These are phyloP conservation scores for Drosophila navojoa DNA, from an alignment of 1,140 invertebrate genomes.

Conservation along the genomic window DNA sequence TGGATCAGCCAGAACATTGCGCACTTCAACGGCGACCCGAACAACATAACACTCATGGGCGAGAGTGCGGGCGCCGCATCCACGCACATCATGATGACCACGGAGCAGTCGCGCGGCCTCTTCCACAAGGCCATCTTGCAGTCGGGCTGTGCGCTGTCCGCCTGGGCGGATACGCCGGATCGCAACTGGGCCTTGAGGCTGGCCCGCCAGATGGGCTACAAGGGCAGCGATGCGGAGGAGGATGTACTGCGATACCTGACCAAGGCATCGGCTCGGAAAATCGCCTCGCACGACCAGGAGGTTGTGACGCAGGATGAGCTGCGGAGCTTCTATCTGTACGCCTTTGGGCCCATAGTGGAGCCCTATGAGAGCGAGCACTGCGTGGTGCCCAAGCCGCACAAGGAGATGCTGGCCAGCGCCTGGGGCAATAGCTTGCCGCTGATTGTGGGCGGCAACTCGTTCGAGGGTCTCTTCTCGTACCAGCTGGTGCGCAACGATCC, in stretches of 20 bases:
- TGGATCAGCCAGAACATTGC: slow-evolving; percentile 88
- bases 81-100: slow-evolving; percentile 86
- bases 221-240: slow-evolving; percentile 59
- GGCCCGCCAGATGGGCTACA: slow-evolving; percentile 65
- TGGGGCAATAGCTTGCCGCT: slow-evolving; percentile 84
- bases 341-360: slow-evolving; percentile 71
- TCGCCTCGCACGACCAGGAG: slow-evolving; percentile 83
- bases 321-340: slow-evolving; percentile 48
- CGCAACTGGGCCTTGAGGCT: slow-evolving; percentile 55
- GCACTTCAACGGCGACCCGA: slow-evolving; percentile 84
- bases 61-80: slow-evolving; percentile 84
- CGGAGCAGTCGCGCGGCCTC: slow-evolving; percentile 82
- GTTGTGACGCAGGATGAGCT: slow-evolving; percentile 55
- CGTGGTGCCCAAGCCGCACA: slow-evolving; percentile 61
- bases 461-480: slow-evolving; percentile 72
- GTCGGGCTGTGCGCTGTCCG: slow-evolving; percentile 84
- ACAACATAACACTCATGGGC: slow-evolving; percentile 84
- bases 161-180: slow-evolving; percentile 76
- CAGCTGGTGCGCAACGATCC: slow-evolving; percentile 43
- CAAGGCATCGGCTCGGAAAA: slow-evolving; percentile 84
- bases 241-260: slow-evolving; percentile 58
- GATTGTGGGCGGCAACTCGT: slow-evolving; percentile 83
- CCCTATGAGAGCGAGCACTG: slow-evolving; percentile 66
- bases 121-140: slow-evolving; percentile 84
- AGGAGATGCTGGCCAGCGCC: slow-evolving; percentile 46